These are phyloP conservation scores for Cebidichthys violaceus DNA, from an alignment of 2,113 vertebrate species.

Conservation along the genomic window DNA sequence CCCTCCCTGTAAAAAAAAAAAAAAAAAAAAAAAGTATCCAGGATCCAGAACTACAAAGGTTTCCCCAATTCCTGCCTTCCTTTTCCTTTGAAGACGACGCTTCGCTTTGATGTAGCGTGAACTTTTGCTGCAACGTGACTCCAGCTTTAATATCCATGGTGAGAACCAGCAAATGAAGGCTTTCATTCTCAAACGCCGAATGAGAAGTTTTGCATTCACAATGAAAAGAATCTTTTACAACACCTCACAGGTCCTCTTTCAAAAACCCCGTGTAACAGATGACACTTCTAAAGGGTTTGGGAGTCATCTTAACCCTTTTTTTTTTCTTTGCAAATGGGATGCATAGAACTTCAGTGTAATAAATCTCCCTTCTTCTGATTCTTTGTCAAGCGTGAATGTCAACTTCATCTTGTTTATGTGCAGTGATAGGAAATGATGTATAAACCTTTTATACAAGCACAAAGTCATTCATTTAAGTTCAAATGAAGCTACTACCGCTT, in stretches of 20 bases:
- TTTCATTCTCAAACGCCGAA: slow-evolving; percentile 13
- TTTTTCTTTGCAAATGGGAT: slow-evolving; percentile 18
- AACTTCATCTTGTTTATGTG: neutral
- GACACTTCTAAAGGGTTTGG: neutral
- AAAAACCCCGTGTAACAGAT: slow-evolving; percentile 3
- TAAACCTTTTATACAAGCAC: neutral
- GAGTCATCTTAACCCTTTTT: slow-evolving; percentile 18
- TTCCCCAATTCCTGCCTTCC: slow-evolving; percentile 22
- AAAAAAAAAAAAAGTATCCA: slow-evolving; percentile 16
- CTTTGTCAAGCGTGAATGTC: neutral
- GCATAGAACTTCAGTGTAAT: neutral
- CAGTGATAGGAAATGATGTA: neutral
- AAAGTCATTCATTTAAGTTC: neutral
- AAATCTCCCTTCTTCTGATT: neutral
- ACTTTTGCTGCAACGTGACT: slow-evolving; percentile 48
- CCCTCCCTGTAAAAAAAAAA: neutral
- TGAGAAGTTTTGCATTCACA: slow-evolving; percentile 44
- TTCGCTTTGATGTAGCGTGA: slow-evolving; percentile 65
- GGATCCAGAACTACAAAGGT: slow-evolving; percentile 60
- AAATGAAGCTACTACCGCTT: neutral
- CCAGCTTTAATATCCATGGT: slow-evolving; percentile 47
- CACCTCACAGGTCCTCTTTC: neutral
- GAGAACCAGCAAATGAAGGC: slow-evolving; percentile 46
- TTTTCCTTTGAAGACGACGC: slow-evolving; percentile 64
- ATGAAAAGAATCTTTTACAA: slow-evolving; percentile 20